Base-by-base conservation (phyloP, 2,113 vertebrate genomes). In the Larimichthys crocea region DNA sequence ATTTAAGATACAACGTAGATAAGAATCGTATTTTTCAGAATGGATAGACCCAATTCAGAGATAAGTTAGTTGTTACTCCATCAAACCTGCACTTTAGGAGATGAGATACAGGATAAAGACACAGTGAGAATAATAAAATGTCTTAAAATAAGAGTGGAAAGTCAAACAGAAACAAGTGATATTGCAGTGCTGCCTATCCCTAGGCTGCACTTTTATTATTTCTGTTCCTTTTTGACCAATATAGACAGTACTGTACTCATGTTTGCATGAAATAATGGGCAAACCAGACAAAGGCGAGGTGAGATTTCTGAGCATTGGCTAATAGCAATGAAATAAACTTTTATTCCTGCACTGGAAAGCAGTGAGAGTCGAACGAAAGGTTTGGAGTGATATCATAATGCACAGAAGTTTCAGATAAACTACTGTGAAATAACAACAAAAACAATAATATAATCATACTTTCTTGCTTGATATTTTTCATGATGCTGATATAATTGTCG, bases 1-100 rank as follows among this genome's bases (percentile, higher is more conserved):
- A 89, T 89, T 87, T 83, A 88, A 89, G 76, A 83, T 76, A 68
- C 53, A 44, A 60, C 3, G 11, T 3, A 68, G 77, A 79, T 79
- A 65, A 84, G 19, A 78, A 83, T 48, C 17, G 4, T 31, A 70
- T 57, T 74, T 83, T 63, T 73, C 5, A 50, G 35, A 67, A 66
- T 53, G 69, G 69, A 86, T 20, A 68, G 56, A 78, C 68, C 67
- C 70, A 64, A 20, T 10, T 19, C 35, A 60, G 63, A 76, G 73
- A 83, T 88, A 72, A 77, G 68, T 76, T 52, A 57, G 53, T 55
- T 56, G 56, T 64, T 50, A 53, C 40, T 69, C 74, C 29, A 62
- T 64, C 62, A 77, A 71, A 61, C 42, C 10, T 80, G 53, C 31
- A 84, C 22, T 67, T 69, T 17, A 67, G 83, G 35, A 69, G 71